Conservation (phyloP, 1,140 invertebrate species). For the Agrypnia vestita region DNA sequence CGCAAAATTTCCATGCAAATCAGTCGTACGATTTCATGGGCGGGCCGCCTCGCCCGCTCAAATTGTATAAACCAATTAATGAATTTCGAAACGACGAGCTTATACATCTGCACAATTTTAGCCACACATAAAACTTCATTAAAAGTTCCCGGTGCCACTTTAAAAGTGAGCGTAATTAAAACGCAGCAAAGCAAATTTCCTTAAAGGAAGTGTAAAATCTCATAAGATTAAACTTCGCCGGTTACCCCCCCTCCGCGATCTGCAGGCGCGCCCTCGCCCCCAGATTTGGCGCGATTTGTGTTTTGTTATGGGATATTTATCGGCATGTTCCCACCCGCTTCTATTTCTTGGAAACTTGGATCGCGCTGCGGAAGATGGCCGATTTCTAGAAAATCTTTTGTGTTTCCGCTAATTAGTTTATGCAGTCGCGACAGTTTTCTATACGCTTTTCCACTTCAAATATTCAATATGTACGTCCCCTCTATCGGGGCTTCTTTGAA, state of each 20-base stretch:
- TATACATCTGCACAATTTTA: constrained; percentile 45
- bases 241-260: background rate
- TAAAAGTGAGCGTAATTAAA: constrained; percentile 48
- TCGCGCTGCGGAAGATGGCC: background rate
- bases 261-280: background rate
- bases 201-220: constrained; percentile 48
- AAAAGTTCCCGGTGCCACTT: constrained; percentile 49
- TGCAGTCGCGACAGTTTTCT: background rate
- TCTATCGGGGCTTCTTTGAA: too few species aligned
- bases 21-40: background rate
- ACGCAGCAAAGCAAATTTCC: constrained; percentile 47
- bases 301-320: constrained; percentile 38
- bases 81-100: constrained; percentile 38
- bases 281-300: constrained; percentile 28
- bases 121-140: constrained; percentile 47
- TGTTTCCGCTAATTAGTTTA: constrained; percentile 8
- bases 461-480: too few species aligned
- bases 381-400: background rate
- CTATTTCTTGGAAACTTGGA: constrained; percentile 22
- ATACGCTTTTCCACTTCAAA: too few species aligned
- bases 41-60: constrained; percentile 6
- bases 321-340: background rate
- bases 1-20: constrained; percentile 31
- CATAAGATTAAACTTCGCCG: constrained; percentile 48
- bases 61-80: constrained; percentile 47